A percentile compares a stretch with the other conserved stretches of the same genome.
Conservation (phyloP, 2,888 invertebrate species). For the Aproaerema taeniolella region DNA sequence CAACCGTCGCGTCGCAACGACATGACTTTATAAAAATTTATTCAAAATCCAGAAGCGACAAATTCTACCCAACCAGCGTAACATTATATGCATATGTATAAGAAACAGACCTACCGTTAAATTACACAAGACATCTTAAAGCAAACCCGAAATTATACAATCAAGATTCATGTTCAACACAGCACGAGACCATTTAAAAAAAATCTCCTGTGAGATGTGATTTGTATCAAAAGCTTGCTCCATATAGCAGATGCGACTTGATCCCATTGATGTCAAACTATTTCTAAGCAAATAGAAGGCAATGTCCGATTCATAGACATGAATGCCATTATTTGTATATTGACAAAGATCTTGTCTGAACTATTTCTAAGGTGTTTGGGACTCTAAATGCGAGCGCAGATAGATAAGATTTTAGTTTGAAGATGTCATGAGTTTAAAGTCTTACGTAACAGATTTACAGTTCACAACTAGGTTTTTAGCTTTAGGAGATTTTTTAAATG, state of each 20-base stretch:
- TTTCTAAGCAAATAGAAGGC: conserved; percentile 30
- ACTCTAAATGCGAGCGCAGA: too few species aligned
- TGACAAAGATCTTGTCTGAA: conserved; percentile 6
- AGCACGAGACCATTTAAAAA: conserved; percentile 29
- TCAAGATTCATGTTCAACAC: conserved; percentile 14
- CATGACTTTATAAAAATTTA: too few species aligned
- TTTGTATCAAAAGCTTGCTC: conserved; percentile 21
- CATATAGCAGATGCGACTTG: conserved; percentile 10
- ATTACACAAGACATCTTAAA: conserved; percentile 9
- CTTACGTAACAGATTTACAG: too few species aligned
- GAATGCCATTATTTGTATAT: conserved; percentile 28
- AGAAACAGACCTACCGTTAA: background rate
- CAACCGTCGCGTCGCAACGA: too few species aligned
- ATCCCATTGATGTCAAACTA: conserved; percentile 21
- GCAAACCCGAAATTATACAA: conserved; percentile 13
- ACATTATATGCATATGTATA: too few species aligned
- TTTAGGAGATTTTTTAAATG: too few species aligned
- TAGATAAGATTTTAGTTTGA: too few species aligned
- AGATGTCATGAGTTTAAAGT: too few species aligned
- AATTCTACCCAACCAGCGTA: too few species aligned
- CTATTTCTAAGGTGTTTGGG: too few species aligned
- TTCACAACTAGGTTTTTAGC: too few species aligned
- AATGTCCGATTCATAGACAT: conserved; percentile 28
- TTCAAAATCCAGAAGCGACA: too few species aligned
- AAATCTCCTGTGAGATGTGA: conserved; percentile 15